Conservation (phyloP, 2,113 vertebrate genomes). For the Drymodes brunneopygia region DNA sequence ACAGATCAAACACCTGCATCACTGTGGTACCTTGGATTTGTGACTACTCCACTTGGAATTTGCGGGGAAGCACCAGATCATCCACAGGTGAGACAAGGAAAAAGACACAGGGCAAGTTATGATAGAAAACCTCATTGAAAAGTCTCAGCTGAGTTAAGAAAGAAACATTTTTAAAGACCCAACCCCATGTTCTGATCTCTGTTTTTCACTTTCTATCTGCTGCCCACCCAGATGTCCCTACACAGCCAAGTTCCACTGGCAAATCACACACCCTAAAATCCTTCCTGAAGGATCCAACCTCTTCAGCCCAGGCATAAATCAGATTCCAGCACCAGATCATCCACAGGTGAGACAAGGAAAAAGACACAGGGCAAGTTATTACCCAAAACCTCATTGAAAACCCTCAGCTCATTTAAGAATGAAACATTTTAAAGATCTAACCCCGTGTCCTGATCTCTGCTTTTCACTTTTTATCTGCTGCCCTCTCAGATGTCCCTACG, state of each 20-base stretch:
- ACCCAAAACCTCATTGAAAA: background rate
- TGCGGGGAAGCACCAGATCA: background rate
- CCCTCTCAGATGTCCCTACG: background rate
- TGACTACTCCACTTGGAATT: background rate
- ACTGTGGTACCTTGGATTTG: background rate
- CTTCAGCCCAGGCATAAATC: background rate
- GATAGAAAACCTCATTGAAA: background rate
- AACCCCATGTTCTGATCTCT: accelerated
- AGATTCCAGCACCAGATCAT: background rate
- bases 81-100: background rate
- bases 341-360: background rate
- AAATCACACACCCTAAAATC: background rate
- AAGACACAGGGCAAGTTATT: background rate
- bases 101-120: background rate
- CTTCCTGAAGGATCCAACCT: background rate
- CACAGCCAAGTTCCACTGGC: background rate
- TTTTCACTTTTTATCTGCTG: background rate
- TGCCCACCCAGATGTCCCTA: background rate
- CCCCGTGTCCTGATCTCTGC: accelerated
- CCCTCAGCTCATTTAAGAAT: background rate
- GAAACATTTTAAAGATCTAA: background rate
- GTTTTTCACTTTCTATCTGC: background rate
- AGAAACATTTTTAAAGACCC: background rate
- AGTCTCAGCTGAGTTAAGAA: background rate
- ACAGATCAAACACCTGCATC: background rate